These are phyloP conservation scores for Lamprologus tigripictilis DNA, from an alignment of 2,113 vertebrate species.

Conservation along the genomic window DNA sequence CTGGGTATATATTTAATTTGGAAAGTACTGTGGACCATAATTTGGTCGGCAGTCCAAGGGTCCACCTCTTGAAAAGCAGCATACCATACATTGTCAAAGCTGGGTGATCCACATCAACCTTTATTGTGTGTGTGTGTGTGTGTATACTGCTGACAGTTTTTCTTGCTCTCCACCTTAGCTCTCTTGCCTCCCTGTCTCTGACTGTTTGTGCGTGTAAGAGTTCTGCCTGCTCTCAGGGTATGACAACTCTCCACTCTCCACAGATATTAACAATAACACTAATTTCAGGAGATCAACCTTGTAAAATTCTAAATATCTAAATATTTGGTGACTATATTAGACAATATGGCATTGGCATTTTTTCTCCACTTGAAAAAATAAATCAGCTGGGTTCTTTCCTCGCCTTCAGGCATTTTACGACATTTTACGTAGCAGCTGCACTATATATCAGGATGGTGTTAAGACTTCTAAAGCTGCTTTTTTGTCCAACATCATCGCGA, in stretches of 20 bases:
- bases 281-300: background rate
- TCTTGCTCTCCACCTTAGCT: background rate
- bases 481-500: background rate
- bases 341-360: background rate
- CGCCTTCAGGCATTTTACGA: accelerated
- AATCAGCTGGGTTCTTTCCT: background rate
- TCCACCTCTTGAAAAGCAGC: background rate
- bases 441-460: background rate
- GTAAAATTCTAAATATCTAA: background rate
- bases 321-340: background rate
- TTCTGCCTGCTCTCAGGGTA: background rate
- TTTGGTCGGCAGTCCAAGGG: background rate
- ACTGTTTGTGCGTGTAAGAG: background rate
- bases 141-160: background rate
- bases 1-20: background rate
- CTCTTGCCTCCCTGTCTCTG: background rate
- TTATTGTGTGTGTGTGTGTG: accelerated
- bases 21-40: background rate
- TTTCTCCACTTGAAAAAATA: background rate
- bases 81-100: background rate
- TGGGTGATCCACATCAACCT: background rate
- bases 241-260: background rate
- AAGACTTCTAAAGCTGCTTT: background rate
- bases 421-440: accelerated
- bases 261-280: background rate